Evolutionary conservation across 1,140 invertebrate species (phyloP), one percentile per base, ranked within the genome.

Genomic region (Orchesella cincta): DNA sequence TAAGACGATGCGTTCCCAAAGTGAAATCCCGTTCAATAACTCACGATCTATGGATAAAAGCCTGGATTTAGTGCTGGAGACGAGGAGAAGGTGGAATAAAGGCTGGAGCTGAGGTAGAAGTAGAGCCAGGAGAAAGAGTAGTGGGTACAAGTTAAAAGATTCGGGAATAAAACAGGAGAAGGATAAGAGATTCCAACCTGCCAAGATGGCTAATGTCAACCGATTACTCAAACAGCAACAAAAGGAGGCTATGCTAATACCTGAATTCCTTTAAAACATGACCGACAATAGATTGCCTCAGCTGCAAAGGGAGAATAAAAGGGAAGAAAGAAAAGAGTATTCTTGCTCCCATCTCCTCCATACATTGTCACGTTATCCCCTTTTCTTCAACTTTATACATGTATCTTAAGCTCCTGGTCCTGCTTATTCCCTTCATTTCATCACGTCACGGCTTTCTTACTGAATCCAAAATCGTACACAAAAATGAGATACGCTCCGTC

Each of bases 191-290:
- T 31, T 67, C 31, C 12, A 33, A 31, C 62, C 31, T 67, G 62
- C 62, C 62, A 67, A 67, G 62, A 67, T 67, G 28, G 62, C 36
- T 71, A 76, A 76, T 76, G 75, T 76, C 75, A 71, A 67, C 62
- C 75, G 46, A 76, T 76, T 76, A 76, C 62, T 76, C 70, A 71
- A 31, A 31, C 8, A 67, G 23, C 29, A 67, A 67, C 31, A 57
- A 75, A 57, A 75, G 34, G 57, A 75, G 74, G 46, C 28, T 76
- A 76, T 71, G 14, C 62, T 39, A 33, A 67, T 70, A 76, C 64
- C 75, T 76, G 62, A 67, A 76, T 76, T 46, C 62, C 64, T 76
- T 71, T 52, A 33, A 39, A 52, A 76, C 64, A 36, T 71, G 62
- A 52, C 62, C 67, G 51, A 71, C 75, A 71, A 71, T 51, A 57